Evolutionary conservation across 2,888 invertebrate species (phyloP), one percentile per base, ranked within the genome.

Genomic region (Hermaeophaga mercurialis): DNA sequence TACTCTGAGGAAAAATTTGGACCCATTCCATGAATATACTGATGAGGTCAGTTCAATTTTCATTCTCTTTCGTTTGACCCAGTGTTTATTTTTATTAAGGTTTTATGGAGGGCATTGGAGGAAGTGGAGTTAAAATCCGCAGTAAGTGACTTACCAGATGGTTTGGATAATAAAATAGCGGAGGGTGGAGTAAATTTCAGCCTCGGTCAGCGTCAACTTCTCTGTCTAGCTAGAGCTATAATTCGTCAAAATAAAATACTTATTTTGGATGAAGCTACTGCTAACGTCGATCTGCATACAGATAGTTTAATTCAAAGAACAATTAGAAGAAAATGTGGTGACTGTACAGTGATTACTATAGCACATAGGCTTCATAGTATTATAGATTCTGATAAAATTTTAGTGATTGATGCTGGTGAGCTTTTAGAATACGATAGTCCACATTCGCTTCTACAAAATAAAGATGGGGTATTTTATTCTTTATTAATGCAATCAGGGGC

Each of bases 301-400:
- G 91, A 91, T 69, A 83, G 82, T 1, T 75, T 91, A 9, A 91
- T 92, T 61, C 91, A 92, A 71, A 80, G 79, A 18, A 89, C 90
- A 0, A 91, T 92, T 56, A 80, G 90, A 58, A 80, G 79, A 44
- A 89, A 89, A 73, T 91, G 91, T 70, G 81, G 80, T 1, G 80
- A 84, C n/a, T 91, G 90, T 73, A 91, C 91, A 0, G 91, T 92
- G 24, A 81, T 92, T 22, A 91, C 91, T 0, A 90, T 92, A 39
- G 92, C 92, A 18, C 91, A 93, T 76, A 82, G 92, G 36, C 81
- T 94, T 4, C 85, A 91, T 70, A 92, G 92, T 0, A 88, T 93
- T 46, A 91, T 93, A 88, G 91, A 93, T 76, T 90, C 89, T 0
- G 89, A 91, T 78, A 84, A 85, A 9, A 87, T 91, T 48, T 73